A percentile compares a stretch with the other conserved stretches of the same genome.
These are phyloP conservation scores for Microcebus murinus DNA, from an alignment of 2,113 vertebrate genomes.

Conservation along the genomic window DNA sequence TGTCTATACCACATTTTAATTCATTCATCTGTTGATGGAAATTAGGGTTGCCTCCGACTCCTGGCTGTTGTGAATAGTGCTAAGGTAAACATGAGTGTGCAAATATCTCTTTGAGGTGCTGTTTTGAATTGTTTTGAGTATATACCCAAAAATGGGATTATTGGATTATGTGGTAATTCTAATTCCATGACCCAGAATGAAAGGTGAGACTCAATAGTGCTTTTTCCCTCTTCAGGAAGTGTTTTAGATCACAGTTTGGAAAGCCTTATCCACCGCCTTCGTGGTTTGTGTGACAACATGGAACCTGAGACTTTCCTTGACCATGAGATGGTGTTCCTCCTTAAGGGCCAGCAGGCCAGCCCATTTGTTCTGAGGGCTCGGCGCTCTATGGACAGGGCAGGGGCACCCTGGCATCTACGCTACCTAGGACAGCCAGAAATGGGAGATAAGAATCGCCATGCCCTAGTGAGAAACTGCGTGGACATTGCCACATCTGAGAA, in stretches of 20 bases:
- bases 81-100: neutral
- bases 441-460: slow-evolving; percentile 95
- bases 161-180: neutral
- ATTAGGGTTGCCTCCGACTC: neutral
- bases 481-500: slow-evolving; percentile 96
- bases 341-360: slow-evolving; percentile 98
- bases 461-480: slow-evolving; percentile 96
- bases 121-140: neutral
- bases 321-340: slow-evolving; percentile 97
- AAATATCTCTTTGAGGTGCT: neutral
- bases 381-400: slow-evolving; percentile 91
- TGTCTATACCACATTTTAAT: neutral
- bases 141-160: neutral
- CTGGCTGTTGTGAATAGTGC: neutral
- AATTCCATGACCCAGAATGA: neutral
- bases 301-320: slow-evolving; percentile 96
- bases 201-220: neutral
- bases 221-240: slow-evolving; percentile 87
- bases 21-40: neutral
- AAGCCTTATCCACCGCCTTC: slow-evolving; percentile 95
- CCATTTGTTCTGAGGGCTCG: slow-evolving; percentile 96
- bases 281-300: slow-evolving; percentile 98
- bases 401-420: slow-evolving; percentile 94
- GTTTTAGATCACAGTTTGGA: slow-evolving; percentile 96
- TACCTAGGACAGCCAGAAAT: slow-evolving; percentile 98